phyloP scores from a whole-genome alignment of 2,113 vertebrate genomes.

The Dasyprocta punctata region DNA sequence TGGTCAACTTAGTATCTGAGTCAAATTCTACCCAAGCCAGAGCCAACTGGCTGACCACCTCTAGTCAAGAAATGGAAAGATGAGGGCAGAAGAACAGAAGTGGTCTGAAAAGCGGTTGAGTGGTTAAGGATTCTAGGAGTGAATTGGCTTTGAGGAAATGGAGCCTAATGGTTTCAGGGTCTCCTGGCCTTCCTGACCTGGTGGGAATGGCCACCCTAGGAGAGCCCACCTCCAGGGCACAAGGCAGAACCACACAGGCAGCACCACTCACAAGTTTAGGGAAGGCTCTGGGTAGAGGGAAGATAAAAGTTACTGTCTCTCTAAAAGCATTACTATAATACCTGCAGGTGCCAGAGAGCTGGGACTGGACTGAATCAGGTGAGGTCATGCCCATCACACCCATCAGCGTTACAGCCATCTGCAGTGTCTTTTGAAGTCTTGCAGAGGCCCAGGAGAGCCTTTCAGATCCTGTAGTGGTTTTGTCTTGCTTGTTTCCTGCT shows the following conservation, averaged over 20 bases:
- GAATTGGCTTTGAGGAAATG: neutral
- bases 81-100: rapidly evolving
- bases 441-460: neutral
- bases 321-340: neutral
- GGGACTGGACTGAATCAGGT: neutral
- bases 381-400: conserved; percentile 27
- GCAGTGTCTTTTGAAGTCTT: conserved; percentile 6
- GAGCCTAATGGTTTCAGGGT: neutral
- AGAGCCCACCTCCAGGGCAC: neutral
- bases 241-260: neutral
- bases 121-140: neutral
- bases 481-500: neutral
- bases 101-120: too few relatives aligned
- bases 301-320: neutral
- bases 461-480: conserved; percentile 24
- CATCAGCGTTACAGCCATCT: conserved; percentile 5
- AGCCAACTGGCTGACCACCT: neutral
- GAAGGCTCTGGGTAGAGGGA: neutral
- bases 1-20: neutral
- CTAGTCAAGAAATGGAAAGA: neutral
- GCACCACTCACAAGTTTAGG: neutral
- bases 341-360: neutral
- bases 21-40: neutral
- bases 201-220: rapidly evolving
- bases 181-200: neutral